These are phyloP conservation scores for Icerya purchasi DNA, from an alignment of 2,888 invertebrate genomes.

Conservation along the genomic window DNA sequence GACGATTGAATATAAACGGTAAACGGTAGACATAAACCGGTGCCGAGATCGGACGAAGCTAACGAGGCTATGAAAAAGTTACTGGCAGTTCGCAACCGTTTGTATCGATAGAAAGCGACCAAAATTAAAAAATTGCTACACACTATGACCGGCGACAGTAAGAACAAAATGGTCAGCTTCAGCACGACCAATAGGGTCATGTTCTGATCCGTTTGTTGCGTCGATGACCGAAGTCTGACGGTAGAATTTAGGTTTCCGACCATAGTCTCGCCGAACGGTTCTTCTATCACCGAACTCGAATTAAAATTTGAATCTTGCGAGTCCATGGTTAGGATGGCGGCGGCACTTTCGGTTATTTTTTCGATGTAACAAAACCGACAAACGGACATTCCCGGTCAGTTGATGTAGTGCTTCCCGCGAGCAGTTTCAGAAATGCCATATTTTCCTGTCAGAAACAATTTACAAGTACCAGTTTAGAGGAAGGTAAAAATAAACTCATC, in stretches of 20 bases:
- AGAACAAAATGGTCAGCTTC: conserved; percentile 21
- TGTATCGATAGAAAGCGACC: conserved; percentile 35
- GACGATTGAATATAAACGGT: conserved; percentile 35
- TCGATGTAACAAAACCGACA: too few species aligned
- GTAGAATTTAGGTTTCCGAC: not conserved
- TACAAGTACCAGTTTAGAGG: too few species aligned
- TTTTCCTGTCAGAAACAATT: too few species aligned
- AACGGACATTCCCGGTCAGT: too few species aligned
- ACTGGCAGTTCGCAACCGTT: conserved; percentile 37
- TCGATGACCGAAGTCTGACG: not conserved
- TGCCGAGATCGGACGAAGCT: conserved; percentile 36
- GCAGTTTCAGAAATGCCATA: too few species aligned
- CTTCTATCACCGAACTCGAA: not conserved
- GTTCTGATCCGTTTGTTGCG: not conserved
- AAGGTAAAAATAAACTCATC: too few species aligned
- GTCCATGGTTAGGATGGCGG: too few species aligned
- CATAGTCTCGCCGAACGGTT: not conserved
- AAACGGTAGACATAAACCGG: conserved; percentile 36
- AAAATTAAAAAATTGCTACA: conserved; percentile 36
- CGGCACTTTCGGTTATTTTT: too few species aligned
- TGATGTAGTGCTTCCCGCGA: too few species aligned
- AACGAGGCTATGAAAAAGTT: conserved; percentile 37
- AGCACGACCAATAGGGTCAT: not conserved
- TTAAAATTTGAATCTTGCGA: too few species aligned
- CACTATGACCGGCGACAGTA: conserved; percentile 34